Conservation (phyloP, 2,888 invertebrate genomes). For the Phrixothrix hirtus region DNA sequence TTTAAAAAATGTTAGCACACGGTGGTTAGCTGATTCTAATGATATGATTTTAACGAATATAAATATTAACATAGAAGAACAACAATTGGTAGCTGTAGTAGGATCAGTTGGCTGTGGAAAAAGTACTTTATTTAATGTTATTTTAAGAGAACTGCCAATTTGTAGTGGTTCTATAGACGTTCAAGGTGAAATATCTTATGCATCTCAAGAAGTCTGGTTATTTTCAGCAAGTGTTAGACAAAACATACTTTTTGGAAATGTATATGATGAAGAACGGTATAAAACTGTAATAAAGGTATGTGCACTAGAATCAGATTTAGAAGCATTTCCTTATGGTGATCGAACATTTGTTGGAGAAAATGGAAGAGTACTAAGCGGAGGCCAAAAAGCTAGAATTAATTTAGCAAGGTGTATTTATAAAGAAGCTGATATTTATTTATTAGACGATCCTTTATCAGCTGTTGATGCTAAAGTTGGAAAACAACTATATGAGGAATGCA, state of each 20-base stretch:
- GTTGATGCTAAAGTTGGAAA: constrained; percentile 79
- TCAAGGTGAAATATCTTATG: constrained; percentile 65
- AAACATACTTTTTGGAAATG: constrained; percentile 77
- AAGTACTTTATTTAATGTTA: constrained; percentile 67
- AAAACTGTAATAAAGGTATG: constrained; percentile 67
- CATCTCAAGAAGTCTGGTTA: constrained; percentile 69
- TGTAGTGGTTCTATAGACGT: constrained; percentile 63
- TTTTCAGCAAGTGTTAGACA: constrained; percentile 66
- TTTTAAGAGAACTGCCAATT: constrained; percentile 72
- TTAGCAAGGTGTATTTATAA: constrained; percentile 77
- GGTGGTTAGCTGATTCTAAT: constrained; percentile 5
- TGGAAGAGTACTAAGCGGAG: constrained; percentile 81
- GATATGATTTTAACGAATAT: constrained; percentile 39
- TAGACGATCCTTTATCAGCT: constrained; percentile 83
- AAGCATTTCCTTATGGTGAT: constrained; percentile 75
- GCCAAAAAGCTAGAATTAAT: constrained; percentile 81
- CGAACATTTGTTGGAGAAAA: constrained; percentile 79
- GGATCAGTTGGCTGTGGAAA: constrained; percentile 72
- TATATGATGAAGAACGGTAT: constrained; percentile 62
- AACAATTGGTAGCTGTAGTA: constrained; percentile 60
- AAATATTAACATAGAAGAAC: constrained; percentile 38
- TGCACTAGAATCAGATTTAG: constrained; percentile 68
- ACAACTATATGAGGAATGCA: constrained; percentile 73
- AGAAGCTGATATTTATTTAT: constrained; percentile 48
- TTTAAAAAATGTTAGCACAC: constrained; percentile 56